phyloP scores from a whole-genome alignment of 2,797 vertebrate genomes.

The Caiman crocodilus region DNA sequence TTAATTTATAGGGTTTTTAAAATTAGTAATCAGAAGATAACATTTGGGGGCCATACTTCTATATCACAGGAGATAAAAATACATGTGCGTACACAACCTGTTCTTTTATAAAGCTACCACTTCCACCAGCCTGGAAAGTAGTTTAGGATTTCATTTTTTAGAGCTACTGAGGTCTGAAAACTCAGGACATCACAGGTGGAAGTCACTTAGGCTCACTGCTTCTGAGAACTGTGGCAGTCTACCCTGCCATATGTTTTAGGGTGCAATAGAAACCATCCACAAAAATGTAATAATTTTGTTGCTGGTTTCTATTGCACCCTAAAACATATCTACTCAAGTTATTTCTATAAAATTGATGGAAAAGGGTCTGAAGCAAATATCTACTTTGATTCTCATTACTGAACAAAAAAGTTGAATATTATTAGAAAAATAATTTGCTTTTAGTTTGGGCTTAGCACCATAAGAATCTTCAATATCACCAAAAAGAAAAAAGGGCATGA shows the following conservation, averaged over 20 bases:
- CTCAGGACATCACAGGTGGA: neutral
- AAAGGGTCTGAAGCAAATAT: neutral
- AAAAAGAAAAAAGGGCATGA: fast-evolving
- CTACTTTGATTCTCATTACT: fast-evolving
- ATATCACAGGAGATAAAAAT: neutral
- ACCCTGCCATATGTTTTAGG: no score
- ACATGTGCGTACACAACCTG: neutral
- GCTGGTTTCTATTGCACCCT: no score
- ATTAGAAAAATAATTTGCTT: neutral
- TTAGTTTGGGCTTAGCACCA: neutral
- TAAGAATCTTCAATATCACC: neutral
- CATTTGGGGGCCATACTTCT: neutral
- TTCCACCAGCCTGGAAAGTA: neutral
- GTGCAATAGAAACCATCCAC: no score
- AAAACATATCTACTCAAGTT: neutral
- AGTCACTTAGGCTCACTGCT: neutral
- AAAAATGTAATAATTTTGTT: no score
- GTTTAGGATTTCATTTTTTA: neutral
- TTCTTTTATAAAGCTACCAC: neutral
- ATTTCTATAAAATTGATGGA: neutral
- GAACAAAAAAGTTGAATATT: neutral
- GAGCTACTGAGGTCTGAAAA: neutral
- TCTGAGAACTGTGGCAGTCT: neutral
- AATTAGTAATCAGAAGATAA: neutral
- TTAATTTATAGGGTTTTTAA: neutral